A percentile compares a stretch with the other conserved stretches of the same genome.
These are phyloP conservation scores for Salpingus planirostris DNA, from an alignment of 2,888 invertebrate genomes.

Conservation along the genomic window DNA sequence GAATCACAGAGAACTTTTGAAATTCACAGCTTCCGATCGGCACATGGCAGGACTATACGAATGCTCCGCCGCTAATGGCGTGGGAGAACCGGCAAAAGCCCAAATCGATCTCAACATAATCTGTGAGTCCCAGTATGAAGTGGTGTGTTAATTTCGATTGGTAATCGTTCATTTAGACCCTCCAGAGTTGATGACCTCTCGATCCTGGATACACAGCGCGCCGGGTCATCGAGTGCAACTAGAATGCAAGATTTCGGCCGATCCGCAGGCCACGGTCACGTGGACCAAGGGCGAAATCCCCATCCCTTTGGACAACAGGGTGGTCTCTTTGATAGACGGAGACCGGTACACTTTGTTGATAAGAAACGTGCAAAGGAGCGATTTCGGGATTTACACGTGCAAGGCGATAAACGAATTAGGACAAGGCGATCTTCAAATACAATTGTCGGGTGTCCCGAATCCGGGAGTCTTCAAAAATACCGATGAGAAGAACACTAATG, in stretches of 20 bases:
- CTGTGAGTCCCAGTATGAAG: slow-evolving; percentile 58
- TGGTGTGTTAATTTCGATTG: no score
- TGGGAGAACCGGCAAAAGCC: slow-evolving; percentile 62
- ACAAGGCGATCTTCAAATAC: slow-evolving; percentile 59
- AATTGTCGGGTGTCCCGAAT: slow-evolving; percentile 65
- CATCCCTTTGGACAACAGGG: slow-evolving; percentile 42
- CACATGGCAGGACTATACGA: slow-evolving; percentile 63
- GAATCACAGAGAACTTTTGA: slow-evolving; percentile 51
- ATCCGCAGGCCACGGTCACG: slow-evolving; percentile 59
- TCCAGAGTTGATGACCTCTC: slow-evolving; percentile 58
- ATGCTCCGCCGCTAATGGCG: slow-evolving; percentile 64
- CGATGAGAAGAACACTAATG: slow-evolving; percentile 41
- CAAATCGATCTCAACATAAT: slow-evolving; percentile 60
- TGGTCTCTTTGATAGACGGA: slow-evolving; percentile 40
- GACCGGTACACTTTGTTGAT: slow-evolving; percentile 59
- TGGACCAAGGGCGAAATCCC: slow-evolving; percentile 59
- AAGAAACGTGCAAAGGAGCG: slow-evolving; percentile 54
- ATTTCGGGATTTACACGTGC: slow-evolving; percentile 73
- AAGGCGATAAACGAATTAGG: slow-evolving; percentile 67
- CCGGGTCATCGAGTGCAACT: slow-evolving; percentile 60
- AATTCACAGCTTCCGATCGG: slow-evolving; percentile 57
- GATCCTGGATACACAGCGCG: slow-evolving; percentile 66
- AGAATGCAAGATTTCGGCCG: slow-evolving; percentile 59
- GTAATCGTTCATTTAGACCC: no score
- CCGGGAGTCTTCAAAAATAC: slow-evolving; percentile 57